These are phyloP conservation scores for Henricia sp. DNA, from an alignment of 53 echinoderm and acorn worm species.

Conservation along the genomic window DNA sequence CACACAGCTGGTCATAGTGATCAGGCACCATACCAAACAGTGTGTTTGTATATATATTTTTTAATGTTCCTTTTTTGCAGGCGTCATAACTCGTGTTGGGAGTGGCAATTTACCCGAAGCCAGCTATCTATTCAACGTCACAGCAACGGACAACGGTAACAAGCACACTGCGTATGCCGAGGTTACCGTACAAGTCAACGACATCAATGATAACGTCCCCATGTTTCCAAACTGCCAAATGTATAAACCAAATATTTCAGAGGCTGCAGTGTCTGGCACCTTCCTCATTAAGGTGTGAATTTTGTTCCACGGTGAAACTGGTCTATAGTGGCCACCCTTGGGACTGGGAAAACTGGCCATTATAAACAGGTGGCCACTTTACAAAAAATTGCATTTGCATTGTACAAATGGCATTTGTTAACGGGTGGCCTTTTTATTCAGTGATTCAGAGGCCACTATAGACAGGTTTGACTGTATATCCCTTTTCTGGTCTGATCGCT, in stretches of 20 bases:
- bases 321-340: no score
- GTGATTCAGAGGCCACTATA: no score
- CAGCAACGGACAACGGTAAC: slow-evolving; percentile 71
- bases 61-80: slow-evolving; percentile 15
- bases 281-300: slow-evolving; percentile 69
- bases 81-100: slow-evolving; percentile 63
- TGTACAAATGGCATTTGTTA: no score
- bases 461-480: no score
- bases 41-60: not conserved
- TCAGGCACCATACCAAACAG: no score
- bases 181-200: slow-evolving; percentile 77
- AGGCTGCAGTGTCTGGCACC: slow-evolving; percentile 54
- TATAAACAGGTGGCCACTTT: no score
- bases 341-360: no score
- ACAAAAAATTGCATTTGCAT: no score
- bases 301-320: no score
- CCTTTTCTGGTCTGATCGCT: no score
- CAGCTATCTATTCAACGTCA: slow-evolving; percentile 68
- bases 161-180: slow-evolving; percentile 34
- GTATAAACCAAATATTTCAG: slow-evolving; percentile 64
- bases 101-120: slow-evolving; percentile 58
- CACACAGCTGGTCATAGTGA: no score
- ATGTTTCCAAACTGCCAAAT: slow-evolving; percentile 71
- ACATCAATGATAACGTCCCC: slow-evolving; percentile 94
- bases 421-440: no score